phyloP scores from a whole-genome alignment of 2,113 vertebrate species.

The Ariopsis seemanni region DNA sequence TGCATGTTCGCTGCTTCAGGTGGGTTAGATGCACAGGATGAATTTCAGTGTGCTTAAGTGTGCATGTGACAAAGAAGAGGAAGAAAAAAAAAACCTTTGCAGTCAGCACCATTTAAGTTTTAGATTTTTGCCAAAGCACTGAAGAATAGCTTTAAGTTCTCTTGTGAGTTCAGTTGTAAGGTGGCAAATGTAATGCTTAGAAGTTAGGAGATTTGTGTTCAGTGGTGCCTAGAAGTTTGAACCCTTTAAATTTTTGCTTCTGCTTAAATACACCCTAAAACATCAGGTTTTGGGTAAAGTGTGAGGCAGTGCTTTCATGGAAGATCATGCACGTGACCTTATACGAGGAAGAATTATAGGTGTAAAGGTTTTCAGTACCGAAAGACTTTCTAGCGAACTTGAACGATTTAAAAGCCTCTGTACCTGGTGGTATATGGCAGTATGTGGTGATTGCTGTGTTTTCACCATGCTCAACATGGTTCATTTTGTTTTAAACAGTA shows the following conservation, averaged over 20 bases:
- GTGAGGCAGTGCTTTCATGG: not conserved
- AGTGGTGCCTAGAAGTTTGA: no score
- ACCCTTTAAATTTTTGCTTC: no score
- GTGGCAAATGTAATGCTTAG: not conserved
- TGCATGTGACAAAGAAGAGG: no score
- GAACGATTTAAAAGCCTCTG: not conserved
- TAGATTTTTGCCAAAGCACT: not conserved
- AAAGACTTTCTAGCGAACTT: not conserved
- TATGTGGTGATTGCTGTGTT: not conserved
- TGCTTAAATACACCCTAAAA: no score
- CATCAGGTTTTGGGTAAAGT: not conserved
- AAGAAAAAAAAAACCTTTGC: no score
- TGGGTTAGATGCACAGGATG: no score
- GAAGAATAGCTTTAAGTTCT: not conserved
- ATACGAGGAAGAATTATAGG: not conserved
- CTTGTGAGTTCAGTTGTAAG: not conserved
- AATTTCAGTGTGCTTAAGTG: no score
- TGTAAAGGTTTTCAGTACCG: not conserved
- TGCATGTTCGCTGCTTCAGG: no score
- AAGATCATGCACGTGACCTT: no score
- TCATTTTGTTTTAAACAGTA: not conserved
- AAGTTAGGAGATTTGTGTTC: no score
- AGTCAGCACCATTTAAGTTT: no score
- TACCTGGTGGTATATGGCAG: not conserved
- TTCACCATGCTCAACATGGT: not conserved